Evolutionary conservation across 2,888 invertebrate genomes (phyloP), one percentile per base, ranked within the genome.

Genomic region (Orthonychiurus folsomi): DNA sequence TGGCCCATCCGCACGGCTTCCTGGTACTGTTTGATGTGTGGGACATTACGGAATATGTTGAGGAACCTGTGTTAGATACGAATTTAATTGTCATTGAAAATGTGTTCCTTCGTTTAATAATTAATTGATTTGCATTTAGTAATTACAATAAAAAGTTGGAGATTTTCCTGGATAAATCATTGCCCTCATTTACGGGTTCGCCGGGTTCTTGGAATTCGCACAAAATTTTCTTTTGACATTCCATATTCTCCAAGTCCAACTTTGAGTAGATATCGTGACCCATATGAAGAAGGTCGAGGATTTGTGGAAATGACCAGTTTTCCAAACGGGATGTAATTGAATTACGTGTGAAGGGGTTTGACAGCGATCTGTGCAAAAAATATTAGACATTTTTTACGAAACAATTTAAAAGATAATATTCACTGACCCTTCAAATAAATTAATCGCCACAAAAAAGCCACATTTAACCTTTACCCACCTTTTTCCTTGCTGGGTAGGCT

Each of bases 201-300:
- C 48, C n/a, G 3, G 52, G 21, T 59, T 48, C 50, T 50, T 70
- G 70, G n/a, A 67, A 60, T 59, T 70, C 68, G 60, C 70, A 70
- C 21, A 70, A 24, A 3, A 66, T 62, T 53, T 68, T 68, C 27
- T 66, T 61, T 54, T 70, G 70, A 65, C 70, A 70, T 27, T 63
- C 61, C 18, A 65, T 61, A 52, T 63, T 68, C 27, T 66, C 63
- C 58, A 66, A 67, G 56, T 70, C 70, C 59, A 70, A 61, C 15
- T 65, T 63, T 57, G 68, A 64, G 48, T 69, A 71, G 1, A 69
- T 69, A 24, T 68, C 68, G 53, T 67, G 62, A 3, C 69, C 69
- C 24, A 71, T 52, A 24, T 66, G 63, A 15, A 69, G 1, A 9
- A 68, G 65, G 57, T 65, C 63, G 23, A 71, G 60, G 9, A 69